phyloP scores from a whole-genome alignment of 2,113 vertebrate genomes.

The Salminus brasiliensis region DNA sequence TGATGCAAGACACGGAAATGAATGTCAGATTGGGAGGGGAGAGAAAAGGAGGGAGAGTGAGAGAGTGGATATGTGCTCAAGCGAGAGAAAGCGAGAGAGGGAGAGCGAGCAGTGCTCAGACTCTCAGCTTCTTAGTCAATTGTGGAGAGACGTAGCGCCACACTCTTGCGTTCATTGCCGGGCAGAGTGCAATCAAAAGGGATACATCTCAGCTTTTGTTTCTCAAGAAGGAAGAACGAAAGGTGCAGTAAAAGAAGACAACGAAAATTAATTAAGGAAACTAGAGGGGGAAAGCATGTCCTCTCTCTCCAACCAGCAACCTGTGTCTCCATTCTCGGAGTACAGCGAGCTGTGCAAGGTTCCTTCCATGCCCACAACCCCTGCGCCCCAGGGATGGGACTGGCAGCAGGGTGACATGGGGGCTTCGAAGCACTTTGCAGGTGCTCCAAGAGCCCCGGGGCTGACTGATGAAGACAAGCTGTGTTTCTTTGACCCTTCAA shows the following conservation, averaged over 20 bases:
- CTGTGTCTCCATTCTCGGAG: slow-evolving; percentile 77
- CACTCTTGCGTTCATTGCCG: not conserved
- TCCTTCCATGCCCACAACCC: slow-evolving; percentile 65
- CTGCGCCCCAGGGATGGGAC: slow-evolving; percentile 78
- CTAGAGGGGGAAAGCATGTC: slow-evolving; percentile 75
- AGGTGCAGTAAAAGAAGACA: slow-evolving; percentile 46
- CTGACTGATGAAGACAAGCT: slow-evolving; percentile 93
- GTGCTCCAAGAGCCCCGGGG: slow-evolving; percentile 69
- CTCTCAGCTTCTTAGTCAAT: slow-evolving; percentile 70
- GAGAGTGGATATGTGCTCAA: slow-evolving; percentile 24
- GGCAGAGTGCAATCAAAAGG: slow-evolving; percentile 13
- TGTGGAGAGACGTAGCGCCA: slow-evolving; percentile 48
- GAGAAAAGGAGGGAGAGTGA: slow-evolving; percentile 61
- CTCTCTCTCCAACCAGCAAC: slow-evolving; percentile 85
- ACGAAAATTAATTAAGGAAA: slow-evolving; percentile 31
- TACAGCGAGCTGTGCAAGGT: slow-evolving; percentile 82
- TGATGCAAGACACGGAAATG: slow-evolving; percentile 56
- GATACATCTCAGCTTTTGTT: slow-evolving; percentile 42
- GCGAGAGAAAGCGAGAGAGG: slow-evolving; percentile 63
- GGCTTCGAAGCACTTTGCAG: slow-evolving; percentile 71
- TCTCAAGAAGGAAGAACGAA: slow-evolving; percentile 56
- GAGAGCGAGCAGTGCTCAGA: slow-evolving; percentile 66
- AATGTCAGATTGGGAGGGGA: slow-evolving; percentile 73
- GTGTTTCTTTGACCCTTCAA: slow-evolving; percentile 82
- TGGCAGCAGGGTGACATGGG: slow-evolving; percentile 86